A percentile compares a stretch with the other conserved stretches of the same genome.
Evolutionary conservation across 2,797 vertebrate genomes (phyloP).

Genomic region (Anguilla anguilla): DNA sequence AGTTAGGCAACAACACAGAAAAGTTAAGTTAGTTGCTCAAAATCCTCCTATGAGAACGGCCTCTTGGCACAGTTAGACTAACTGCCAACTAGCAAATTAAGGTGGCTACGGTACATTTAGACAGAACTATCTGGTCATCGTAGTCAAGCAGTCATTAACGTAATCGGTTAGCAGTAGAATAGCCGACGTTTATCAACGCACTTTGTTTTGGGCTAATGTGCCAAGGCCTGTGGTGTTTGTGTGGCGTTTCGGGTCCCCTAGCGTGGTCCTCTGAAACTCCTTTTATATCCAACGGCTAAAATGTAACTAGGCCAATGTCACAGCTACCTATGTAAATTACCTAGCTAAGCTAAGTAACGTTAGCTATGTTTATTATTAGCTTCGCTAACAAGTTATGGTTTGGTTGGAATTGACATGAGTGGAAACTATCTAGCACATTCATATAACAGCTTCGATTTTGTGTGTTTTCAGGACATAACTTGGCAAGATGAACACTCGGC

Average conservation of each 20-base stretch:
- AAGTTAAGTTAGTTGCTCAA: neutral
- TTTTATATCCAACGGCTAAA: neutral
- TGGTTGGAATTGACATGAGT: neutral
- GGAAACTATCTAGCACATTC: neutral
- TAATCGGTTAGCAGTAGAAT: neutral
- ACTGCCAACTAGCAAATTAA: neutral
- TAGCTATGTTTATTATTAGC: neutral
- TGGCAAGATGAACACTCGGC: slow-evolving; percentile 99
- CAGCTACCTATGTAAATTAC: neutral
- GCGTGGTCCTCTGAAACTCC: neutral
- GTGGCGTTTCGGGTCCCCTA: neutral
- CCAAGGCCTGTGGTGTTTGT: neutral
- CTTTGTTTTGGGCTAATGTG: neutral
- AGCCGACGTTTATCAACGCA: neutral
- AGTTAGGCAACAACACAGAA: neutral
- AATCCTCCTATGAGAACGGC: neutral
- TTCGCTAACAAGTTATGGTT: neutral
- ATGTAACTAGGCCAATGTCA: neutral
- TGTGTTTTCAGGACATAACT: slow-evolving; percentile 87
- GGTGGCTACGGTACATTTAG: neutral
- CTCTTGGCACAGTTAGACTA: neutral
- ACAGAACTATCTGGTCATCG: neutral
- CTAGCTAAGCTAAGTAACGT: neutral
- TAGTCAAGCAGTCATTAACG: neutral
- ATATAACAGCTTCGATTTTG: slow-evolving; percentile 14